phyloP scores from a whole-genome alignment of 2,888 invertebrate genomes.

The Rotaria sp. region DNA sequence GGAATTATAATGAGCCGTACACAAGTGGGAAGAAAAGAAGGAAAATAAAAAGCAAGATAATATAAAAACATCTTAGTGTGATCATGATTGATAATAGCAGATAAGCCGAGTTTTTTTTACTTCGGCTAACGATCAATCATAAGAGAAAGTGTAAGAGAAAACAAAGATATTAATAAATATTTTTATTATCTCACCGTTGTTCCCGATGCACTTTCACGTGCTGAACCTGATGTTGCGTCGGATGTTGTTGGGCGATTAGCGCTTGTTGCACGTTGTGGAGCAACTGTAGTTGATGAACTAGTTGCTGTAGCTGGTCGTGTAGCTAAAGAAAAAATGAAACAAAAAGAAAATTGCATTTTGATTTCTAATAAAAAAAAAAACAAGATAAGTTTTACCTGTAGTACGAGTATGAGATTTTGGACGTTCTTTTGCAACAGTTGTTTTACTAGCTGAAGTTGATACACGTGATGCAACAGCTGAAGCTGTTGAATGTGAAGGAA shows the following conservation, averaged over 20 bases:
- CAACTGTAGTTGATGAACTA: neutral
- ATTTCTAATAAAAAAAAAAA: too few species aligned
- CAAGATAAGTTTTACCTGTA: neutral
- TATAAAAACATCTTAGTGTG: neutral
- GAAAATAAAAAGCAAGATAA: neutral
- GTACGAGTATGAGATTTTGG: neutral
- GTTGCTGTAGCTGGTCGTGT: too few species aligned
- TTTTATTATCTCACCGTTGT: neutral
- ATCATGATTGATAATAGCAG: neutral
- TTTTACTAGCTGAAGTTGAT: neutral
- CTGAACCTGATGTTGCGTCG: neutral
- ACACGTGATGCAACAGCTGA: neutral
- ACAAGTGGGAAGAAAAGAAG: neutral
- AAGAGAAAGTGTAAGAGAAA: too few species aligned
- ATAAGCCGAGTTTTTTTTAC: neutral
- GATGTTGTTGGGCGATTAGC: neutral
- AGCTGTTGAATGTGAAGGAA: neutral
- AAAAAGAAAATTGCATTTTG: too few species aligned
- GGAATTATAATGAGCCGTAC: neutral
- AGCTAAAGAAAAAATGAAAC: too few species aligned
- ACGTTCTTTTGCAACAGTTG: neutral
- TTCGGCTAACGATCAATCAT: neutral
- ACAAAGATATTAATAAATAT: too few species aligned
- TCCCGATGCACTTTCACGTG: neutral
- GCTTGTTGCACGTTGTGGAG: neutral